Evolutionary conservation across 2,888 invertebrate genomes (phyloP).

Genomic region (Andrena praecox): DNA sequence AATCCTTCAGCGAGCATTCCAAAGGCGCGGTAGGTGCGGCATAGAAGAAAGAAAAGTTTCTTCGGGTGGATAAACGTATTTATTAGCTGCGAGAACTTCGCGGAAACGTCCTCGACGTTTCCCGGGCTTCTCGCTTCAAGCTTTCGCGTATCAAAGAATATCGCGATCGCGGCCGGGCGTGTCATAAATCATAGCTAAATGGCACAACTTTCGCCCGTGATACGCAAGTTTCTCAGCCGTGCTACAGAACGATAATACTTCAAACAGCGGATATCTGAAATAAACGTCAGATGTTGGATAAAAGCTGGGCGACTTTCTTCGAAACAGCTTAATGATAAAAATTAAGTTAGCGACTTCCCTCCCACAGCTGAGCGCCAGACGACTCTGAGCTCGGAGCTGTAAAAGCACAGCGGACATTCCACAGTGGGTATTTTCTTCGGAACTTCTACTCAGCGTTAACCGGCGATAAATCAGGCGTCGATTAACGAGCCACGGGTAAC

Average conservation of each 20-base stretch:
- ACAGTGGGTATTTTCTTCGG: constrained; percentile 42
- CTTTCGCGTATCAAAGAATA: constrained; percentile 1
- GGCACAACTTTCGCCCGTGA: constrained; percentile 10
- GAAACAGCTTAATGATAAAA: constrained; percentile 25
- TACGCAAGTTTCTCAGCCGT: constrained; percentile 9
- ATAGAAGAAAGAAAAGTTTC: not conserved
- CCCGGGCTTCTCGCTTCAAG: not conserved
- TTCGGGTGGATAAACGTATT: too few species aligned
- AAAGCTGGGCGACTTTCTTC: constrained; percentile 12
- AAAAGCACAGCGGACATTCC: constrained; percentile 7
- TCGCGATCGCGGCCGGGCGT: not conserved
- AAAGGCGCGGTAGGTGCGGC: too few species aligned
- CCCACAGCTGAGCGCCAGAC: not conserved
- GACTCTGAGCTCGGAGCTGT: not conserved
- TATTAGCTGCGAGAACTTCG: not conserved
- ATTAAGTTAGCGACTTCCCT: not conserved
- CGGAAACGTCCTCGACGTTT: not conserved
- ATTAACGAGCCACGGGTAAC: constrained; percentile 63
- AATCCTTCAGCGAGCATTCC: not conserved
- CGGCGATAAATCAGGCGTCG: constrained; percentile 63
- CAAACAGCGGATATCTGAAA: not conserved
- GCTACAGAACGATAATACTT: not conserved
- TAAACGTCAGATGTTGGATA: constrained; percentile 8
- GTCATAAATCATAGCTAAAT: constrained; percentile 10
- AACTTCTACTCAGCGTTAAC: constrained; percentile 35